A percentile compares a stretch with the other conserved stretches of the same genome.
phyloP scores from a whole-genome alignment of 2,113 vertebrate species.

The Acrocephalus arundinaceus region DNA sequence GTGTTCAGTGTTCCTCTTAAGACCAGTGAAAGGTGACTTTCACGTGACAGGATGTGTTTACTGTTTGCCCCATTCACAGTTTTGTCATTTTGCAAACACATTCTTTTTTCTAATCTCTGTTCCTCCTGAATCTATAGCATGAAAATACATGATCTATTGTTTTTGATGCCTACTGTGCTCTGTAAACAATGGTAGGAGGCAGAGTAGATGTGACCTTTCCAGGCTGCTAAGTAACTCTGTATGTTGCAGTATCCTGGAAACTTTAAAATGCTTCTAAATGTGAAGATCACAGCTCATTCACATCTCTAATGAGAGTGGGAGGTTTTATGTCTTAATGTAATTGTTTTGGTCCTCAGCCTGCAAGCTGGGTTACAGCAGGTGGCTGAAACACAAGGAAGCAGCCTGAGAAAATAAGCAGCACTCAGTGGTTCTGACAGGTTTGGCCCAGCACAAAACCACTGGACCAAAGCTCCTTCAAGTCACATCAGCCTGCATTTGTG shows the following conservation, averaged over 20 bases:
- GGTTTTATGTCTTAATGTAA: neutral
- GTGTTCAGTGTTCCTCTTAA: neutral
- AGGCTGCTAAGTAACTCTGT: constrained; percentile 30
- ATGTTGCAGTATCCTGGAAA: constrained; percentile 2
- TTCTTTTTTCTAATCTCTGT: neutral
- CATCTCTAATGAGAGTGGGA: constrained; percentile 8
- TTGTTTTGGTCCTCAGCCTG: neutral
- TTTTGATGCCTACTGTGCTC: constrained; percentile 4
- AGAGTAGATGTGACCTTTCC: constrained; percentile 54
- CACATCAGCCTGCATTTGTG: neutral
- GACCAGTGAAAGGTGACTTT: neutral
- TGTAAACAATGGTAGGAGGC: constrained; percentile 7
- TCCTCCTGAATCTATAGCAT: neutral
- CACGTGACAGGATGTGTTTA: neutral
- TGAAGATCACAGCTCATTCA: constrained; percentile 41
- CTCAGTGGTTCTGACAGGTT: neutral
- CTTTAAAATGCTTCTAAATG: constrained; percentile 22
- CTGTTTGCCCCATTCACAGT: neutral
- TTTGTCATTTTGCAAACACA: neutral
- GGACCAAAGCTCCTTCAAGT: neutral
- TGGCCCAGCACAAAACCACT: neutral
- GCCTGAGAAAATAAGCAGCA: neutral
- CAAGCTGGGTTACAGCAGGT: neutral
- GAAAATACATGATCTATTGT: neutral
- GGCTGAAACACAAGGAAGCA: neutral